Conservation (phyloP, 2,888 invertebrate species). For the Drosophila buzzatii region DNA sequence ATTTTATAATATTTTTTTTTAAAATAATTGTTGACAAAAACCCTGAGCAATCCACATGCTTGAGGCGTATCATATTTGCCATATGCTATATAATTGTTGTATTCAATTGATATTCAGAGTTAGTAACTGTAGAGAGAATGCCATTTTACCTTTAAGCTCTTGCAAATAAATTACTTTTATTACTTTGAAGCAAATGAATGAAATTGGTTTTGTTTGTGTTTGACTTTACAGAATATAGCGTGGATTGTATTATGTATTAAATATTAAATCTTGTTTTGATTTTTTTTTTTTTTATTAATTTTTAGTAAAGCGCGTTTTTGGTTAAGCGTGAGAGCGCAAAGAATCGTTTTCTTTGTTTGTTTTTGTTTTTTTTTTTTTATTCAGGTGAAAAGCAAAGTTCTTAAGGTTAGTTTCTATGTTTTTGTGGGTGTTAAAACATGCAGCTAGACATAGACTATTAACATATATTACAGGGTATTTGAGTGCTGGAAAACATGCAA, state of each 20-base stretch:
- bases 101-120: conserved; percentile 14
- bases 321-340: conserved; percentile 61
- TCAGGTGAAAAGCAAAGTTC: conserved; percentile 63
- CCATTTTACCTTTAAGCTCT: conserved; percentile 63
- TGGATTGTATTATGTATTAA: conserved; percentile 65
- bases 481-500: conserved; percentile 36
- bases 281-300: conserved; percentile 17
- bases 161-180: conserved; percentile 13
- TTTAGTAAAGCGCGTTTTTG: conserved; percentile 52
- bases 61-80: background rate
- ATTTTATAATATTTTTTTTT: too few species aligned
- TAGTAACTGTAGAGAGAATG: conserved; percentile 30
- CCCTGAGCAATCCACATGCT: conserved; percentile 37
- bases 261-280: conserved; percentile 8
- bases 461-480: conserved; percentile 12
- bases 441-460: conserved; percentile 15
- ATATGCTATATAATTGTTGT: background rate
- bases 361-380: conserved; percentile 18
- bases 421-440: conserved; percentile 31
- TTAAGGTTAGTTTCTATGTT: conserved; percentile 38
- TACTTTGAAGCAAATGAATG: conserved; percentile 39
- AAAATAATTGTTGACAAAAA: conserved; percentile 34
- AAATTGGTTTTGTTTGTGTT: conserved; percentile 48
- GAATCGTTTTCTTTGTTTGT: conserved; percentile 49
- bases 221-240: conserved; percentile 66